Percentiles rank a stretch among this genome's conserved stretches.
Evolutionary conservation across 2,888 invertebrate genomes (phyloP).

Genomic region (Arge pagana): DNA sequence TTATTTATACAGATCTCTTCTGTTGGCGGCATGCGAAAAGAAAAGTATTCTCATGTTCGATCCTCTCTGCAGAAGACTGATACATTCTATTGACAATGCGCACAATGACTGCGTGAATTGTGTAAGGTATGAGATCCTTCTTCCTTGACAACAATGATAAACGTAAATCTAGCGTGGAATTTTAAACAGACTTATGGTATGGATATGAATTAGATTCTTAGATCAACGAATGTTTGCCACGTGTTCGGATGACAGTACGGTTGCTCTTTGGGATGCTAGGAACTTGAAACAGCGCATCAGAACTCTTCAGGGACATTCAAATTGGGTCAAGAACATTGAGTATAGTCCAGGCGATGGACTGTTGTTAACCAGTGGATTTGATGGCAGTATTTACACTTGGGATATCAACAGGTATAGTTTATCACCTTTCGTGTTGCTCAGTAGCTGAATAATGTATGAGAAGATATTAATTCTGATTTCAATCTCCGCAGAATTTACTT

Average conservation of each 20-base stretch:
- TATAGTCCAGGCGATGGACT: slow-evolving; percentile 83
- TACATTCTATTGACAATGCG: slow-evolving; percentile 77
- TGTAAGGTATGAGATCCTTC: slow-evolving; percentile 78
- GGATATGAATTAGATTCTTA: slow-evolving; percentile 70
- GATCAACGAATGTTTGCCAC: slow-evolving; percentile 88
- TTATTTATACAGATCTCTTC: slow-evolving; percentile 66
- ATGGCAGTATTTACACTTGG: slow-evolving; percentile 93
- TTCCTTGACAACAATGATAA: too few species aligned
- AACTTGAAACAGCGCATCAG: slow-evolving; percentile 78
- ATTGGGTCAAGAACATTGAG: slow-evolving; percentile 96
- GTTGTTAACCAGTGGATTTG: slow-evolving; percentile 89
- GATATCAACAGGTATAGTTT: slow-evolving; percentile 79
- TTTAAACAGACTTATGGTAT: slow-evolving; percentile 3
- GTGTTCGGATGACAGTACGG: slow-evolving; percentile 92
- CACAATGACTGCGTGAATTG: slow-evolving; percentile 92
- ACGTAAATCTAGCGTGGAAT: slow-evolving; percentile 2
- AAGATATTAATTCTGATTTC: too few species aligned
- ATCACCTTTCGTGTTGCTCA: too few species aligned
- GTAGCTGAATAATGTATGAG: too few species aligned
- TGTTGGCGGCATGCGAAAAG: slow-evolving; percentile 91
- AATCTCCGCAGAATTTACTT: too few species aligned
- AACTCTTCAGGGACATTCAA: slow-evolving; percentile 83
- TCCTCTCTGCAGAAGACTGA: slow-evolving; percentile 76
- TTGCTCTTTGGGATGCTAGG: slow-evolving; percentile 92
- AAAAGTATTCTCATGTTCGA: slow-evolving; percentile 87